Conservation (phyloP, 2,888 invertebrate genomes). For the Cancer borealis region DNA sequence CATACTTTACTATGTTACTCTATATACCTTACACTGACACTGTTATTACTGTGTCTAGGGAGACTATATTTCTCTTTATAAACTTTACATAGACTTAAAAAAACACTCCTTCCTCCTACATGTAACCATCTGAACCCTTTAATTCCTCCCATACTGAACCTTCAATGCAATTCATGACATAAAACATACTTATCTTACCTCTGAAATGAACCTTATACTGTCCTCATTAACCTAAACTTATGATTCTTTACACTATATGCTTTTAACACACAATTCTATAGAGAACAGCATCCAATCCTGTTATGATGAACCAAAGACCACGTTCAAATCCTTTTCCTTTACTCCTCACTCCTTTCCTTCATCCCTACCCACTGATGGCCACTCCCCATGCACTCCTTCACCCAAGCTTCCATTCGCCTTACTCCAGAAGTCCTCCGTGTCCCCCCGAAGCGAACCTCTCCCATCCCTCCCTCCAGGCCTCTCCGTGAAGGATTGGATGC, state of each 20-base stretch:
- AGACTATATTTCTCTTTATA: not conserved
- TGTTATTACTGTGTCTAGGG: not conserved
- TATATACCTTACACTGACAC: not conserved
- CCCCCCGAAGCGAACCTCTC: not conserved
- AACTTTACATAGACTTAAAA: not conserved
- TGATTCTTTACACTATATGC: not conserved
- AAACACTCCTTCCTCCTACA: not conserved
- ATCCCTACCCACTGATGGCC: too few relatives aligned
- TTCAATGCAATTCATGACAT: not conserved
- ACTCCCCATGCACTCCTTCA: not conserved
- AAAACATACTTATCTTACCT: not conserved
- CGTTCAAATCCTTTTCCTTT: not conserved
- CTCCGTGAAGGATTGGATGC: constrained; percentile 22
- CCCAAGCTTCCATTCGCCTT: not conserved
- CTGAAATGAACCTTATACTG: not conserved
- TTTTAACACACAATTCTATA: not conserved
- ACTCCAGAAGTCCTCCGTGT: not conserved
- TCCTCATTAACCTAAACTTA: not conserved
- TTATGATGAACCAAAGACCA: not conserved
- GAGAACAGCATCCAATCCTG: not conserved
- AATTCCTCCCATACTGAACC: not conserved
- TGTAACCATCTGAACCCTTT: not conserved
- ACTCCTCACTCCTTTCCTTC: not conserved
- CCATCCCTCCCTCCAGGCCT: not conserved
- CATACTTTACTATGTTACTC: not conserved